Conservation (phyloP, 2,113 vertebrate genomes). For the Xerus inauris region DNA sequence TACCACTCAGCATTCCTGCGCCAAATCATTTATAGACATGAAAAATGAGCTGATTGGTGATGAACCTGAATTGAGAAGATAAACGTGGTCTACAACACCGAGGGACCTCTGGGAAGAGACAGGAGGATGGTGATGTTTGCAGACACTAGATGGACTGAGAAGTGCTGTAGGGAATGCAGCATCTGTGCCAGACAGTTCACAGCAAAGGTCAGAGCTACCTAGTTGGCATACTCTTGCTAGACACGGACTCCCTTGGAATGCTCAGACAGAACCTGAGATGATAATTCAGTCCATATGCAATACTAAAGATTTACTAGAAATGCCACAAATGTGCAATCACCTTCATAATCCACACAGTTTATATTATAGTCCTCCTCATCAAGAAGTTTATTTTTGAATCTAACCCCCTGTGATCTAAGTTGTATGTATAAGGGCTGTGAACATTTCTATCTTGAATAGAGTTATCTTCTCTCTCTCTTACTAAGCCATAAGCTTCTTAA, state of each 20-base stretch:
- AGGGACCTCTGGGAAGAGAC: background rate
- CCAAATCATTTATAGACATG: constrained; percentile 27
- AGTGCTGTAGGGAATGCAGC: background rate
- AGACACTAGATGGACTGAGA: background rate
- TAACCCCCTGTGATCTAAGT: background rate
- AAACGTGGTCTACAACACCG: constrained; percentile 1
- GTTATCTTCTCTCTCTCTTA: background rate
- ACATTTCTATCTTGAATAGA: background rate
- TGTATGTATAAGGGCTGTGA: background rate
- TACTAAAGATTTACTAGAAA: background rate
- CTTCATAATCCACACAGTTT: background rate
- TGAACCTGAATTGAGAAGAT: constrained; percentile 42
- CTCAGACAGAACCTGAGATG: background rate
- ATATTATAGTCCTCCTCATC: background rate
- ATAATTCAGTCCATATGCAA: background rate
- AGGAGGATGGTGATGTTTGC: background rate
- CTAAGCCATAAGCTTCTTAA: background rate
- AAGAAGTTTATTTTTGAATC: background rate
- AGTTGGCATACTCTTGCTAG: background rate
- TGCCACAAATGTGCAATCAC: background rate
- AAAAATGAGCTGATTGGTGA: constrained; percentile 65
- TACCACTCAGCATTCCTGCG: constrained; percentile 40
- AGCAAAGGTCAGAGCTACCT: background rate
- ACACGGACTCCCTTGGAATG: background rate
- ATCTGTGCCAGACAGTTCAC: background rate